Conservation (phyloP, 1,140 invertebrate species). For the Piezodorus guildinii region DNA sequence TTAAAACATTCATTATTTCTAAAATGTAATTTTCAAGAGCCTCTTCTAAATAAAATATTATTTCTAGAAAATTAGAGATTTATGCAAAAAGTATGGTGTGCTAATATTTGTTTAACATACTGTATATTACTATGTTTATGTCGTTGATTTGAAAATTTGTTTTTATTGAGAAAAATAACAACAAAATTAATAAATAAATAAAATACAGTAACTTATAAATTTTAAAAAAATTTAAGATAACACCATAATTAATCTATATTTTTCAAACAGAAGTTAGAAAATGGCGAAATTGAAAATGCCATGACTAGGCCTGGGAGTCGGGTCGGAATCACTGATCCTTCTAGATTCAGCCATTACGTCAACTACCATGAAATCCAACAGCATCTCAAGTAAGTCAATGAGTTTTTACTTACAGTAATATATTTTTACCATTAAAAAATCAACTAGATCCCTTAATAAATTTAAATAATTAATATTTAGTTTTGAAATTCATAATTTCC, state of each 20-base stretch:
- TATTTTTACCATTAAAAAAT: not conserved
- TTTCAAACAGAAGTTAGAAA: constrained; percentile 30
- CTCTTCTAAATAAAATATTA: no score
- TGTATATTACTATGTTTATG: not conserved
- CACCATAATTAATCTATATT: no score
- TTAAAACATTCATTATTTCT: no score
- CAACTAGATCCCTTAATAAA: not conserved
- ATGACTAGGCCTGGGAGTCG: constrained; percentile 42
- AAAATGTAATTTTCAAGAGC: no score
- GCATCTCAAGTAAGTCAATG: constrained; percentile 51
- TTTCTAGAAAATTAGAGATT: no score
- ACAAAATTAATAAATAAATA: no score
- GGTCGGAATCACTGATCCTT: constrained; percentile 41
- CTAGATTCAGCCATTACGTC: constrained; percentile 63
- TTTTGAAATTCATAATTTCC: not conserved
- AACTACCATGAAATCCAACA: constrained; percentile 77
- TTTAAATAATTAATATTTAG: not conserved
- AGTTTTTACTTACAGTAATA: not conserved
- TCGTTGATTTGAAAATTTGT: no score
- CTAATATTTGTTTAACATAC: no score
- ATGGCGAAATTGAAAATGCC: constrained; percentile 33
- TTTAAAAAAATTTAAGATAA: no score
- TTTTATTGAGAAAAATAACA: no score
- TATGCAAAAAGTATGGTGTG: no score
- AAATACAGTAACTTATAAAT: no score